These are phyloP conservation scores for Triplophysa bombifrons DNA, from an alignment of 2,797 vertebrate species.

Conservation along the genomic window DNA sequence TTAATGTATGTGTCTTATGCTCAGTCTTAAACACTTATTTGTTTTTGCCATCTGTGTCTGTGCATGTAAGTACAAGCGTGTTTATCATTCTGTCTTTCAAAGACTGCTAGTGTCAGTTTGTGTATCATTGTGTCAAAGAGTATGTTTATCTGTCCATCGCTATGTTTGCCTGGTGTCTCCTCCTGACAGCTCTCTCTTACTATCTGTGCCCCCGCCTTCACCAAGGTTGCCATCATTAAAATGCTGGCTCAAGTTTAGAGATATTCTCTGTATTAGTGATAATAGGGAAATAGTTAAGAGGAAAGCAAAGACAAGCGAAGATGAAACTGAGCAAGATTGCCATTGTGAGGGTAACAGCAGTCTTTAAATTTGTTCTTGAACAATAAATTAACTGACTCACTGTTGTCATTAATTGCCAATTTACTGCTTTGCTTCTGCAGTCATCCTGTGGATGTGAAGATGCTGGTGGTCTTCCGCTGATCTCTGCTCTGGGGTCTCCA, in stretches of 20 bases:
- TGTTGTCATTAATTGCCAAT: constrained; percentile 7
- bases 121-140: constrained; percentile 43
- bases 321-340: constrained; percentile 1
- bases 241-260: constrained; percentile 19
- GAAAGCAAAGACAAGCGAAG: constrained; percentile 4
- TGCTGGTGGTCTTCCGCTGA: constrained; percentile 1
- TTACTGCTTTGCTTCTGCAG: neutral
- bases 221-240: constrained; percentile 15
- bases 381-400: neutral
- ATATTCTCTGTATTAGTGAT: constrained; percentile 22
- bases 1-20: neutral
- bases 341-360: neutral
- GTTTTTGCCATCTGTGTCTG: neutral
- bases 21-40: neutral
- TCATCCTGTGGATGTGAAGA: neutral
- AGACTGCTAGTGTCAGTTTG: constrained; percentile 43
- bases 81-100: constrained; percentile 43
- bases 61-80: constrained; percentile 29
- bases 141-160: constrained; percentile 51
- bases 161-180: constrained; percentile 48
- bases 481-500: constrained; percentile 3
- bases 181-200: constrained; percentile 21
- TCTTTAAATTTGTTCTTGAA: constrained; percentile 14
- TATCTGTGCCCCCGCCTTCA: neutral
- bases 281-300: constrained; percentile 19